Percentiles rank a stretch among this genome's conserved stretches.
Evolutionary conservation across 2,888 invertebrate species (phyloP).

Genomic region (Molorchus minor): DNA sequence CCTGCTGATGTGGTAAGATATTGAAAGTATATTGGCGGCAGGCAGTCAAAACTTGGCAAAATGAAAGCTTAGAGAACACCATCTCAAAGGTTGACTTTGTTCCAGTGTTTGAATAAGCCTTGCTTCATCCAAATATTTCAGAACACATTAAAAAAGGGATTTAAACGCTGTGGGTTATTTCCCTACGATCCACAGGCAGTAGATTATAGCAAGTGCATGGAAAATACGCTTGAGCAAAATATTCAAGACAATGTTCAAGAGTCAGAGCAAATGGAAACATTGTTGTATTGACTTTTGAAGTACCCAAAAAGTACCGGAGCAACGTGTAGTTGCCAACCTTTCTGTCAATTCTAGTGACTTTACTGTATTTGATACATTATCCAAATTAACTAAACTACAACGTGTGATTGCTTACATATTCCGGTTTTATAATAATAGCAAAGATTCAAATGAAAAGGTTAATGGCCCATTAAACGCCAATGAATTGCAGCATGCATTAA

Average conservation of each 20-base stretch:
- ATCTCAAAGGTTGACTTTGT: constrained; percentile 48
- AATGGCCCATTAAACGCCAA: neutral
- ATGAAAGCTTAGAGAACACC: constrained; percentile 35
- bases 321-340: neutral
- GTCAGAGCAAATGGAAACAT: neutral
- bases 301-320: neutral
- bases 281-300: constrained; percentile 1
- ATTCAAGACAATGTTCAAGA: neutral
- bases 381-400: constrained; percentile 7
- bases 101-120: constrained; percentile 37
- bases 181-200: constrained; percentile 32
- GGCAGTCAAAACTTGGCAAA: constrained; percentile 41
- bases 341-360: neutral
- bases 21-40: constrained; percentile 49
- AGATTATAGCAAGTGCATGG: constrained; percentile 32
- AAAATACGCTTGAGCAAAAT: constrained; percentile 17
- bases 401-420: neutral
- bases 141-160: constrained; percentile 34
- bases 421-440: neutral
- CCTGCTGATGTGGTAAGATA: constrained; percentile 47
- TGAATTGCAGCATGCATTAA: constrained; percentile 5
- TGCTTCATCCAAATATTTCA: constrained; percentile 30
- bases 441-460: neutral
- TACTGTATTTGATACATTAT: constrained; percentile 9
- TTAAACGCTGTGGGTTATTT: constrained; percentile 35